Evolutionary conservation across 2,888 invertebrate species (phyloP).

Genomic region (Trilocha varians): DNA sequence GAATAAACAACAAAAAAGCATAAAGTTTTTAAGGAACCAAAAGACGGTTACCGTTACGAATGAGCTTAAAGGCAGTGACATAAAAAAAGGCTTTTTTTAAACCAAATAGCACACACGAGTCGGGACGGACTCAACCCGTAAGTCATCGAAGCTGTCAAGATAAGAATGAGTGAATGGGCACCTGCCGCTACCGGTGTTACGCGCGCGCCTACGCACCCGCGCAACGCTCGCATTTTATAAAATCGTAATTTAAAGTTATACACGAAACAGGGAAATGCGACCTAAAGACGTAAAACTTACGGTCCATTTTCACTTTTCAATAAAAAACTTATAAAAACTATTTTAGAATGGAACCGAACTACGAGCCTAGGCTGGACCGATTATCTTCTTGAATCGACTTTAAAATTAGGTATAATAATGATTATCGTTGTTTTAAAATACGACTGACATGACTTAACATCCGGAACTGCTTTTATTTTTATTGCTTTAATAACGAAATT

Average conservation of each 20-base stretch:
- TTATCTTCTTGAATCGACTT: conserved; percentile 59
- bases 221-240: conserved; percentile 29
- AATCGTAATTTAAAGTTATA: conserved; percentile 34
- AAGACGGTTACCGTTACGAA: conserved; percentile 68
- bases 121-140: conserved; percentile 50
- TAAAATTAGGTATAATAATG: conserved; percentile 65
- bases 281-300: background rate
- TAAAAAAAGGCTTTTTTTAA: conserved; percentile 47
- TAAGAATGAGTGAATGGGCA: conserved; percentile 71
- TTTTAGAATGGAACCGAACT: conserved; percentile 38
- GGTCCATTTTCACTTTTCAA: background rate
- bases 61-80: conserved; percentile 59
- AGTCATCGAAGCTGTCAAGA: conserved; percentile 72
- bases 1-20: conserved; percentile 45
- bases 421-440: conserved; percentile 61
- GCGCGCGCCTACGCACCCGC: conserved; percentile 58
- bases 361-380: conserved; percentile 44
- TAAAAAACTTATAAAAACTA: conserved; percentile 14
- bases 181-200: conserved; percentile 70
- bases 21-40: conserved; percentile 53
- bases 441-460: conserved; percentile 51
- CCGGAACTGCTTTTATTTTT: conserved; percentile 49
- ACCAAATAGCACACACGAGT: conserved; percentile 60
- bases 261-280: conserved; percentile 20
- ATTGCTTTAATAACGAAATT: conserved; percentile 32